Evolutionary conservation across 2,797 vertebrate species (phyloP).

Genomic region (Sparus aurata): DNA sequence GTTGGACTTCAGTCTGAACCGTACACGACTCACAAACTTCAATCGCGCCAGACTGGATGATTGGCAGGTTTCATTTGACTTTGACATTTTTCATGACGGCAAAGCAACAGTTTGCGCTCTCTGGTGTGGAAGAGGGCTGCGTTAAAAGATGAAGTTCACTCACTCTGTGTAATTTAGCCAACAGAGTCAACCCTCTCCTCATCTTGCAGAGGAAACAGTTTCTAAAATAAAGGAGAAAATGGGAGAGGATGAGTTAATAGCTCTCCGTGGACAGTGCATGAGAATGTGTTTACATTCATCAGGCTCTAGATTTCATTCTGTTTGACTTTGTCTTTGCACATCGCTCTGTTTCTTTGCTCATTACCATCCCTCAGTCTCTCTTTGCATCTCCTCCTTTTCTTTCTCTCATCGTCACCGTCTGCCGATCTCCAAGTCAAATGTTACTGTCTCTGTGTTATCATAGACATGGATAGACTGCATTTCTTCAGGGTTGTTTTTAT

Average conservation of each 20-base stretch:
- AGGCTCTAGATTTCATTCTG: conserved; percentile 58
- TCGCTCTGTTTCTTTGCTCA: conserved; percentile 45
- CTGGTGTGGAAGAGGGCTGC: background rate
- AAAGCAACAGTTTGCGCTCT: conserved; percentile 41
- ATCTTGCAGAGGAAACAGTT: conserved; percentile 20
- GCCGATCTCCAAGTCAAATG: conserved; percentile 61
- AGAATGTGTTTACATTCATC: conserved; percentile 60
- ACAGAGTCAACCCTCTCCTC: conserved; percentile 33
- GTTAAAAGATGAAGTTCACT: conserved; percentile 8
- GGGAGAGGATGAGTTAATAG: conserved; percentile 38
- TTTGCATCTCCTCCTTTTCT: conserved; percentile 15
- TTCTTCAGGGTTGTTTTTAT: conserved; percentile 59
- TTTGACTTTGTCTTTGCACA: conserved; percentile 59
- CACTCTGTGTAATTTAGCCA: conserved; percentile 41
- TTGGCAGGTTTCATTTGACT: conserved; percentile 61
- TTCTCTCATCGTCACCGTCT: conserved; percentile 51
- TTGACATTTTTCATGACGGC: conserved; percentile 51
- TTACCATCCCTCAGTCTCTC: conserved; percentile 40
- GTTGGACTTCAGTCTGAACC: conserved; percentile 62
- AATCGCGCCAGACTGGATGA: conserved; percentile 42
- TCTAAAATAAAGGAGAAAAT: conserved; percentile 31
- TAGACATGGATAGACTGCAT: conserved; percentile 49
- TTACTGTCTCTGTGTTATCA: conserved; percentile 47
- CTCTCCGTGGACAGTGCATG: conserved; percentile 54
- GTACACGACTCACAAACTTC: conserved; percentile 49